Conservation (phyloP, 2,888 invertebrate species). For the Xanthia togata region DNA sequence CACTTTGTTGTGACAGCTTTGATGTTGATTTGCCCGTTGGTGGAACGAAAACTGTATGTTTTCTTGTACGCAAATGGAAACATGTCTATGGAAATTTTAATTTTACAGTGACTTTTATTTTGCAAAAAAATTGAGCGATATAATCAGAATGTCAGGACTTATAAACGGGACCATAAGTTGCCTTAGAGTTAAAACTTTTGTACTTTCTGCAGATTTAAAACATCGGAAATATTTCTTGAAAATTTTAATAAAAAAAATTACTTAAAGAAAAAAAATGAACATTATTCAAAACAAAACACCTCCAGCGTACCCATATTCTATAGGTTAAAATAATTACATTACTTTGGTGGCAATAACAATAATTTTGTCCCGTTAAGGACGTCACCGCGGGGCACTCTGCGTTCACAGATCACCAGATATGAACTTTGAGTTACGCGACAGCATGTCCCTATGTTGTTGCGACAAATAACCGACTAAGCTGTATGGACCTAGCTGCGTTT, state of each 20-base stretch:
- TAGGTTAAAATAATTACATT: slow-evolving; percentile 88
- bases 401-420: slow-evolving; percentile 89
- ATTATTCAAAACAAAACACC: slow-evolving; percentile 44
- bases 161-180: too few relatives aligned
- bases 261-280: slow-evolving; percentile 21
- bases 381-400: slow-evolving; percentile 74
- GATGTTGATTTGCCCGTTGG: background rate
- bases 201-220: slow-evolving; percentile 2
- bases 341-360: slow-evolving; percentile 89
- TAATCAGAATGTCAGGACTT: background rate
- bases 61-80: background rate
- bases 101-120: background rate
- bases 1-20: background rate
- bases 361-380: slow-evolving; percentile 79
- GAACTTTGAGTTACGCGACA: slow-evolving; percentile 77
- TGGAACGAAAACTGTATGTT: background rate
- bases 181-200: background rate
- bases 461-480: slow-evolving; percentile 54
- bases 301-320: slow-evolving; percentile 71
- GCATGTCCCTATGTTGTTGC: slow-evolving; percentile 49
- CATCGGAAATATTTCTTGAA: background rate
- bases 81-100: background rate
- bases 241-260: slow-evolving; percentile 3
- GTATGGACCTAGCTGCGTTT: background rate
- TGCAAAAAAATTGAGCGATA: background rate